Evolutionary conservation across 2,888 invertebrate species (phyloP).

Genomic region (Pterostichus madidus): DNA sequence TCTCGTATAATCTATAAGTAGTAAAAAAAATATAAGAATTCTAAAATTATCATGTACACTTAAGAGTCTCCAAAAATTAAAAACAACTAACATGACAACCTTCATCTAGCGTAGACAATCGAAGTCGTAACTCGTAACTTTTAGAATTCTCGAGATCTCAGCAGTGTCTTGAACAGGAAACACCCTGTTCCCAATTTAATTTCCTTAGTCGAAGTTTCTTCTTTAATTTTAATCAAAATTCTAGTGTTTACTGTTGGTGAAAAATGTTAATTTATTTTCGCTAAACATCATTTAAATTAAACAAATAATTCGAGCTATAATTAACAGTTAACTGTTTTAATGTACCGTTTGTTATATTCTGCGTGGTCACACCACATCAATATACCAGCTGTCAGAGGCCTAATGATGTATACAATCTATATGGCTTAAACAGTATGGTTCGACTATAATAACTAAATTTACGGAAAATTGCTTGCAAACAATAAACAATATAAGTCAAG

Average conservation of each 20-base stretch:
- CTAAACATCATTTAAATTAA: background rate
- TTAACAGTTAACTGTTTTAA: background rate
- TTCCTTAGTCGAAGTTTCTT: background rate
- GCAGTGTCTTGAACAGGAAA: too few species aligned
- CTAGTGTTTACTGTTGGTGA: background rate
- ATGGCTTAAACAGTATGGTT: background rate
- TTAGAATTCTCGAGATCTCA: too few species aligned
- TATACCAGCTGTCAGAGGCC: background rate
- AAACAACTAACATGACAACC: too few species aligned
- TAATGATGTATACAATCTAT: background rate
- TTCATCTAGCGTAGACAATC: too few species aligned
- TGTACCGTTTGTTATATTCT: background rate
- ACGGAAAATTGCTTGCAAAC: constrained; percentile 26
- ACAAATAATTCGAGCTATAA: background rate
- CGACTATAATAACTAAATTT: constrained; percentile 15
- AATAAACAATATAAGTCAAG: constrained; percentile 32
- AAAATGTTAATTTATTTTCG: constrained; percentile 8
- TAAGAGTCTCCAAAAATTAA: too few species aligned
- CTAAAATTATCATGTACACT: too few species aligned
- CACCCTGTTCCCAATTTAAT: background rate
- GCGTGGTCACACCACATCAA: background rate
- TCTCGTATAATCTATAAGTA: too few species aligned
- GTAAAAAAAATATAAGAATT: too few species aligned
- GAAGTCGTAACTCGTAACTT: too few species aligned
- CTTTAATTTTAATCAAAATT: constrained; percentile 6